These are phyloP conservation scores for Cheilosia scutellata DNA, from an alignment of 2,888 invertebrate species.

Conservation along the genomic window DNA sequence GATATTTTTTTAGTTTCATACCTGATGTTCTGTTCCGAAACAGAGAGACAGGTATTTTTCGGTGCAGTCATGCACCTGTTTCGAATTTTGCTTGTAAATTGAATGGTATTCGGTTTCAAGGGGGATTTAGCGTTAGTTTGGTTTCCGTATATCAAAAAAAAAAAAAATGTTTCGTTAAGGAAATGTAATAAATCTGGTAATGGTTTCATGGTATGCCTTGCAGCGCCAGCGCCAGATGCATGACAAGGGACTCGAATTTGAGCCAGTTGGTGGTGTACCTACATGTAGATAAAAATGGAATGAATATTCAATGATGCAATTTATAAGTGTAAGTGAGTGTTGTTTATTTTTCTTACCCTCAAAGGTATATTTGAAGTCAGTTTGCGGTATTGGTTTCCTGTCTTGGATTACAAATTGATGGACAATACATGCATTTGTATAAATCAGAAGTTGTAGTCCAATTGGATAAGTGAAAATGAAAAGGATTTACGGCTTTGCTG, in stretches of 20 bases:
- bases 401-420: not conserved
- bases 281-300: not conserved
- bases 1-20: constrained; percentile 33
- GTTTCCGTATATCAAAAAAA: constrained; percentile 31
- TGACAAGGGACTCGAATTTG: constrained; percentile 31
- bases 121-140: constrained; percentile 39
- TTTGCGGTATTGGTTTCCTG: not conserved
- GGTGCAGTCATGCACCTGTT: constrained; percentile 64
- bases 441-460: too few relatives aligned
- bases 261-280: not conserved
- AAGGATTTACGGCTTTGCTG: too few relatives aligned
- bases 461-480: too few relatives aligned
- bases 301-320: constrained; percentile 5
- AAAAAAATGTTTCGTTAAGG: constrained; percentile 45
- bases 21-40: constrained; percentile 3
- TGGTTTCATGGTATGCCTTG: constrained; percentile 9
- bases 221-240: constrained; percentile 43
- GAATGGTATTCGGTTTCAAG: constrained; percentile 59
- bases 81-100: constrained; percentile 49
- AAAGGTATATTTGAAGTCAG: not conserved
- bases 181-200: constrained; percentile 65
- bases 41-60: constrained; percentile 46
- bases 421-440: not conserved
- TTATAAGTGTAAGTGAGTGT: not conserved
- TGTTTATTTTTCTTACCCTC: not conserved